phyloP scores from a whole-genome alignment of 2,113 vertebrate genomes.

The Ranitomeya imitator region DNA sequence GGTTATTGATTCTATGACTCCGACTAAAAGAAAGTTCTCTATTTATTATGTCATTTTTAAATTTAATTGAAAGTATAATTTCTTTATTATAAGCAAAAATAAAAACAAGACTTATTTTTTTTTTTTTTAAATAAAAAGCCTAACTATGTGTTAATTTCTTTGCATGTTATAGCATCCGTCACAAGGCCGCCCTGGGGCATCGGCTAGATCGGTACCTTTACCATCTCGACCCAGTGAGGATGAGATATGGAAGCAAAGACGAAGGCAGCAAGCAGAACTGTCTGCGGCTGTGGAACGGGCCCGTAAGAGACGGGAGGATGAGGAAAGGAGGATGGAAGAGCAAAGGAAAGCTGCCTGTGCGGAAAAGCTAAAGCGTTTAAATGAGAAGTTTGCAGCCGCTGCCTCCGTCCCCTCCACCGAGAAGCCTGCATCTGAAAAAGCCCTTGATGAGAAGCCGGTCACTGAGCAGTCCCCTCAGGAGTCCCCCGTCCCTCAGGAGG shows the following conservation, averaged over 20 bases:
- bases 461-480: constrained; percentile 11
- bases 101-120: neutral
- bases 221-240: constrained; percentile 84
- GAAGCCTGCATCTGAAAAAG: constrained; percentile 70
- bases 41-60: too few species aligned
- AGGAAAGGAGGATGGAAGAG: constrained; percentile 96
- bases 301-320: constrained; percentile 89
- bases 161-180: constrained; percentile 70
- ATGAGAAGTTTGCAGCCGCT: constrained; percentile 86
- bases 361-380: constrained; percentile 92
- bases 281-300: constrained; percentile 94
- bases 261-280: constrained; percentile 88
- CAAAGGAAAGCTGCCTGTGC: constrained; percentile 95
- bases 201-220: constrained; percentile 71
- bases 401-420: constrained; percentile 61
- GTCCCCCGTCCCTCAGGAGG: constrained; percentile 1
- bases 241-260: constrained; percentile 94
- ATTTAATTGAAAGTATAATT: too few species aligned
- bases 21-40: too few species aligned
- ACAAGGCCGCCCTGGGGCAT: constrained; percentile 71
- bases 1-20: too few species aligned
- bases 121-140: neutral
- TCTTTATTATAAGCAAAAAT: too few species aligned
- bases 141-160: neutral
- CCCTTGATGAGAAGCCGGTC: neutral